Base-by-base conservation (phyloP, 2,888 invertebrate genomes). In the Kryphioiulus occultus region DNA sequence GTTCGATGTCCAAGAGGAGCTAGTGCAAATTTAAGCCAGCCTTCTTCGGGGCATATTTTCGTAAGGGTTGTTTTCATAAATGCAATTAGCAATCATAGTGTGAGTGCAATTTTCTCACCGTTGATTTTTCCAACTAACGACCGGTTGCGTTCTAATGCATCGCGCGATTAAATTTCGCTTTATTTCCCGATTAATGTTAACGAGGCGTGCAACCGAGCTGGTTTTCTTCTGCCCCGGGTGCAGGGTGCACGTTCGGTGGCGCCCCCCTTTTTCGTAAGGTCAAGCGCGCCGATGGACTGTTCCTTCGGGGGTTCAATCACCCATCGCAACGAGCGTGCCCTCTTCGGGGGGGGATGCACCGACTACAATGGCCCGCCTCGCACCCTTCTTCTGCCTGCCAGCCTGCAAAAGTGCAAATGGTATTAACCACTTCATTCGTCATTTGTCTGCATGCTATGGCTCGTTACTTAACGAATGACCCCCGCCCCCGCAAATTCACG, bases 391-490 rank as follows among this genome's bases (percentile, higher is more conserved):
- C 10, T 10, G 26, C 26, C 68, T 7, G 26, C 12, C 39, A 39
- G 39, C 39, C 39, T 39, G 26, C 68, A n/a, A n/a, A n/a, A n/a
- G n/a, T 68, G 68, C 68, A 68, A 68, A 68, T 68, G 68, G 68
- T 68, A 68, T 68, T 68, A 68, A 68, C 68, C 68, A 68, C 68
- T 68, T 68, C 68, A 68, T 68, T 68, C 68, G 68, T 68, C 68
- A 68, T n/a, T n/a, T 26, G 68, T 68, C 68, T 68, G 22, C 68
- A 12, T 59, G n/a, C n/a, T 59, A 7, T 59, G 17, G n/a, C n/a
- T 68, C 26, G 26, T 26, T 5, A 68, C 68, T 68, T 68, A 68
- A 68, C 68, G 68, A 26, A 68, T 68, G 68, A 68, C 68, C 68
- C 68, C 26, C 47, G 19, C 47, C 47, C 47, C 47, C 47, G 12